Conservation (phyloP, 2,888 invertebrate species). For the Drosophila anomalipes region DNA sequence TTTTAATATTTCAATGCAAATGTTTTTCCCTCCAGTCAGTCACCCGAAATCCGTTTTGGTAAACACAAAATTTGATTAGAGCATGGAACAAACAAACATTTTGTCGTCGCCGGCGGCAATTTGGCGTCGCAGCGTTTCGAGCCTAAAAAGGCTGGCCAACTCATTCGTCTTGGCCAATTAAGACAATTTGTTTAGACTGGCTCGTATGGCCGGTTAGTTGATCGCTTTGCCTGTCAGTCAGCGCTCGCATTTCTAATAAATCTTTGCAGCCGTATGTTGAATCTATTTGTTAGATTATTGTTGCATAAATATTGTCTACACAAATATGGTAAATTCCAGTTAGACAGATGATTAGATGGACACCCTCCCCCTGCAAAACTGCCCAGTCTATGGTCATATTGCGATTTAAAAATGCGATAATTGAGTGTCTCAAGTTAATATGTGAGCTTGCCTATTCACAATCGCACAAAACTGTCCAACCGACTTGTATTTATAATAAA, state of each 20-base stretch:
- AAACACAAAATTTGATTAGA: slow-evolving; percentile 51
- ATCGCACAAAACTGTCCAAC: slow-evolving; percentile 9
- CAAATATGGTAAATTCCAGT: slow-evolving; percentile 62
- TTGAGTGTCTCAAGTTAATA: slow-evolving; percentile 36
- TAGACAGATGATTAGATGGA: slow-evolving; percentile 56
- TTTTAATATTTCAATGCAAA: slow-evolving; percentile 43
- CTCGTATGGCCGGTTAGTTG: slow-evolving; percentile 12
- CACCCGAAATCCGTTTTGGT: slow-evolving; percentile 1
- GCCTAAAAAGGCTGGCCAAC: slow-evolving; percentile 54
- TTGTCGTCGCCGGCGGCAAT: slow-evolving; percentile 44
- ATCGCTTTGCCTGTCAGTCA: slow-evolving; percentile 47
- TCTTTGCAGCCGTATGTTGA: slow-evolving; percentile 36
- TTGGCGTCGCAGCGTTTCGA: slow-evolving; percentile 18
- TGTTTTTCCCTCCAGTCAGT: neutral
- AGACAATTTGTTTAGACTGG: slow-evolving; percentile 65
- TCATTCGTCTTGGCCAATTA: slow-evolving; percentile 70
- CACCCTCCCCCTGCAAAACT: neutral
- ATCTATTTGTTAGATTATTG: slow-evolving; percentile 50
- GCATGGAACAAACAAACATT: slow-evolving; percentile 44
- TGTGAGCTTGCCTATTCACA: slow-evolving; percentile 18
- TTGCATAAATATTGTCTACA: slow-evolving; percentile 56
- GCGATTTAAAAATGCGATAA: slow-evolving; percentile 49
- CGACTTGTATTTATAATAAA: slow-evolving; percentile 28
- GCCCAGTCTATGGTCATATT: slow-evolving; percentile 31
- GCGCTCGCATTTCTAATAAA: slow-evolving; percentile 58